Base-by-base conservation (phyloP, 2,888 invertebrate genomes). In the Plebejus anna region DNA sequence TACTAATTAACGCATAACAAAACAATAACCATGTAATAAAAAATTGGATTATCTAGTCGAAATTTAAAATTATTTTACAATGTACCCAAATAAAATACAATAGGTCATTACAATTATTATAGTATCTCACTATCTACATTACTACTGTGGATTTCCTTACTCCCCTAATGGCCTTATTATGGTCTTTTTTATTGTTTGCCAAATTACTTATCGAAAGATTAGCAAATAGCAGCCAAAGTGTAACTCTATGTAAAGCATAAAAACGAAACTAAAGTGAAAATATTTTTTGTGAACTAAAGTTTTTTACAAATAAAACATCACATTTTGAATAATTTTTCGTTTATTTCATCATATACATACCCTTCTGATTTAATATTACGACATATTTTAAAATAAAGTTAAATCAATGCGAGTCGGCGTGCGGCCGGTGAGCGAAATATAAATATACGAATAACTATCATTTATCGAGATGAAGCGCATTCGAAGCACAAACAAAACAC, bases 311-410 rank as follows among this genome's bases (percentile, higher is more conserved):
- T 86, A 81, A 89, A 88, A 89, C 84, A 77, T 76, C 77, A 70
- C 85, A 86, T 87, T 87, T 89, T 87, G 87, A 85, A 88, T 90
- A 90, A 88, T 88, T 90, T 84, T 80, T 79, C 76, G 78, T 78
- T 86, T 73, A 73, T 73, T 84, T 83, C 87, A 89, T 82, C 89
- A 89, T 90, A 90, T 89, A 91, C 90, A 91, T 85, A 91, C 90
- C 91, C 90, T 86, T 89, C 86, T 86, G 89, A 89, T 88, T 89
- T 80, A 88, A 89, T 82, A 83, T 88, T 86, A 83, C 51, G 55
- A 76, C 71, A 57, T 57, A 55, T 55, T 55, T 55, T 55, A 22
- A 76, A 76, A 76, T 71, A 71, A 55, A 38, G 70, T 71, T 57
- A 76, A 76, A 71, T 71, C 71, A 76, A 57, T 57, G 76, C 71